Base-by-base conservation (phyloP, 1,140 invertebrate species). In the Drosophila obscura region DNA sequence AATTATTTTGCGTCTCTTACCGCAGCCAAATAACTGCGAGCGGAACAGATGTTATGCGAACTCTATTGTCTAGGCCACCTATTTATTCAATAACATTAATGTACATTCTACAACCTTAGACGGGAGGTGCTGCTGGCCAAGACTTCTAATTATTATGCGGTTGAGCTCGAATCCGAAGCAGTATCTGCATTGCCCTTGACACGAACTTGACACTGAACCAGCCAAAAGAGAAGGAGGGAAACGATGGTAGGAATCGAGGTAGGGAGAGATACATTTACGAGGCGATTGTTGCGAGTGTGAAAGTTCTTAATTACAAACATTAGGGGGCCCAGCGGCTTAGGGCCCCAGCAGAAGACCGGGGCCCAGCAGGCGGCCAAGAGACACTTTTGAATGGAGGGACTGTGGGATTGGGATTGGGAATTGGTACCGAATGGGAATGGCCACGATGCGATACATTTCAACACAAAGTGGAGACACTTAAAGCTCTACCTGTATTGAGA, bases 231-330 rank as follows among this genome's bases (percentile, higher is more conserved):
- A 31, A 15, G 39, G 63, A 8, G 24, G 4, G 35, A 13, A 39
- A 39, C 4, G 35, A 39, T 39, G 35, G 35, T 13, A 39, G 35
- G 35, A 13, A 39, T 39, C 35, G 31, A 48, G 51, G 16, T 41
- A 72, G 72, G 80, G 73, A 83, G 72, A 58, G 68, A 64, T 72
- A 88, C 82, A 64, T 87, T 87, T 88, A 87, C 83, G 82, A 87
- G 69, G 83, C 82, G 77, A 90, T 91, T 91, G 85, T 88, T 88
- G 80, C 82, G 90, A 91, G 90, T 91, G 90, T 91, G 90, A 91
- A 91, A 91, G 85, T 91, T 91, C 82, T 90, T 91, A 90, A 88
- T 91, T 88, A 85, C 78, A 84, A 91, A 90, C 90, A 90, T 91
- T 91, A 91, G 90, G 90, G 85, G 90, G 90, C 74, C 85, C 73